A percentile compares a stretch with the other conserved stretches of the same genome.
Evolutionary conservation across 64 coral and sea anemone genomes (phyloP).

Genomic region (Dendrophyllia cribrosa): DNA sequence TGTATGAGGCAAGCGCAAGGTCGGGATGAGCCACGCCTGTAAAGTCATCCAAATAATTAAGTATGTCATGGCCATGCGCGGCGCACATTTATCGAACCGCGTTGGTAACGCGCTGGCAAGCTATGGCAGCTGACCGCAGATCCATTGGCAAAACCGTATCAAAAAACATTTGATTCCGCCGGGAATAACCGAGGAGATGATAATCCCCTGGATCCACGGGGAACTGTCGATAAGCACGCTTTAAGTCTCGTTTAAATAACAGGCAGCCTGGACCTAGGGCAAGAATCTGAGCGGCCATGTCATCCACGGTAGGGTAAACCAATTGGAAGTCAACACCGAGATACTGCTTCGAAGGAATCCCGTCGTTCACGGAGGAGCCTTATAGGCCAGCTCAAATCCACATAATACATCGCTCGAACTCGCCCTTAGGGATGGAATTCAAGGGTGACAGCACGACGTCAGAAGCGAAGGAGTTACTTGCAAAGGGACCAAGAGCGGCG

Average conservation of each 20-base stretch:
- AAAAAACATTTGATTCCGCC: conserved; percentile 4
- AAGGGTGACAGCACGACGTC: too few species aligned
- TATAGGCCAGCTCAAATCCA: conserved; percentile 49
- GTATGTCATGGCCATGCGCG: not conserved
- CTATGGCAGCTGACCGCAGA: too few species aligned
- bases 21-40: not conserved
- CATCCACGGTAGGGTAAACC: conserved; percentile 40
- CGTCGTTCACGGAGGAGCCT: conserved; percentile 39
- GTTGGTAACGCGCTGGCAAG: too few species aligned
- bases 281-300: not conserved
- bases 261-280: conserved; percentile 1
- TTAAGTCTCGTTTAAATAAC: conserved; percentile 30
- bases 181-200: conserved; percentile 31
- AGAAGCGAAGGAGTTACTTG: too few species aligned
- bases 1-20: not conserved
- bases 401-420: conserved; percentile 30
- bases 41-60: conserved; percentile 38
- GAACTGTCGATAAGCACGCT: too few species aligned
- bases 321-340: conserved; percentile 1
- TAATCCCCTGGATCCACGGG: conserved; percentile 31
- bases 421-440: too few species aligned
- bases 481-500: too few species aligned
- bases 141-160: too few species aligned
- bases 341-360: conserved; percentile 27
- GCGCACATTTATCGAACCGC: not conserved